Base-by-base conservation (phyloP, 2,888 invertebrate genomes). In the Carterocephalus palaemon region DNA sequence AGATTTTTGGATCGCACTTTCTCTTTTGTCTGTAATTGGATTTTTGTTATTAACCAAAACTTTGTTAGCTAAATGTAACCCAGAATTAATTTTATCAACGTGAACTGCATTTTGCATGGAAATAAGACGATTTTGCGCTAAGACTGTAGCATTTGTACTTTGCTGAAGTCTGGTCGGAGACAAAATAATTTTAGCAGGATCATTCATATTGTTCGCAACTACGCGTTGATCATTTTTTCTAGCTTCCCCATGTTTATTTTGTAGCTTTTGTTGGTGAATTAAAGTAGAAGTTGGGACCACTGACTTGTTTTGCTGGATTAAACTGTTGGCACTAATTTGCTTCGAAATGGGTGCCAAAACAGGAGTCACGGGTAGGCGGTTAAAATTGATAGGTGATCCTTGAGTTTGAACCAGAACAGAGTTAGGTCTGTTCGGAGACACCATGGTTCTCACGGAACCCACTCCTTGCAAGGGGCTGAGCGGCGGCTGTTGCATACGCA, bases 291-390 rank as follows among this genome's bases (percentile, higher is more conserved):
- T 67, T 2, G 70, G 64, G 24, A 56, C 59, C 4, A 71, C 65
- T 15, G 56, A 58, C 63, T 83, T 86, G 54, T 70, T 77, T 59
- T 79, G 82, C 41, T 75, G 79, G 38, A 76, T 62, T 22, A 82
- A 68, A 46, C 86, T 89, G 42, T 81, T 85, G 1, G 86, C 66
- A 64, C 80, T 88, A 22, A 89, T 62, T 49, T 89, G 88, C 69
- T 90, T 90, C 3, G 90, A 77, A 56, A 89, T 88, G 16, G 88
- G 85, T 7, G 88, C 72, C 56, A 90, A 71, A 15, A 90, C 86
- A 23, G 90, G 88, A 13, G 89, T 88, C 26, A 89, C 88, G 16
- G 90, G 89, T 47, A 90, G 68, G 32, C 90, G 70, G 59, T 86
- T 90, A 46, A 88, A 82, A 60, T 88, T 84, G 43, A 86, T 64